phyloP scores from a whole-genome alignment of 2,113 vertebrate species.

The Taxidea taxus region DNA sequence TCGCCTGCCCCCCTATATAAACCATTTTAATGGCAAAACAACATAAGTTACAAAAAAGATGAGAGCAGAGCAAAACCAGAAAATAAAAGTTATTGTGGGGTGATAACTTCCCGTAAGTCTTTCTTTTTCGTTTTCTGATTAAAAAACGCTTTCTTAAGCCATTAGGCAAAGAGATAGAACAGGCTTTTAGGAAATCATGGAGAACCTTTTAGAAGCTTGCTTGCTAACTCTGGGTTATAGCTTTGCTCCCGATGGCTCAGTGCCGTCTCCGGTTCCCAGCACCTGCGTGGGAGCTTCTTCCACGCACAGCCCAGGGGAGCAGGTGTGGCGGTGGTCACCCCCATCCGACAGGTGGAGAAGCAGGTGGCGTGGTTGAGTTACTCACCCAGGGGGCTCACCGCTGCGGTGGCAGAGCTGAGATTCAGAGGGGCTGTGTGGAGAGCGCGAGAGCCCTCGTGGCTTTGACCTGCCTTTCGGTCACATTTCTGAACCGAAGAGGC shows the following conservation, averaged over 20 bases:
- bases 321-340: accelerated
- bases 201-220: not conserved
- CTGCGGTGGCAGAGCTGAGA: not conserved
- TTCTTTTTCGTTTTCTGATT: not conserved
- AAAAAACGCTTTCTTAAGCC: not conserved
- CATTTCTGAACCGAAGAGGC: not conserved
- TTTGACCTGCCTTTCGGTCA: not conserved
- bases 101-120: not conserved
- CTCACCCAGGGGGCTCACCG: not conserved
- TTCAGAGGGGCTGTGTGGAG: no score
- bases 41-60: not conserved
- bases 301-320: not conserved
- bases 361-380: not conserved
- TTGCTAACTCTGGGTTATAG: not conserved
- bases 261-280: not conserved
- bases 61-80: not conserved
- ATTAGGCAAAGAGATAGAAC: not conserved
- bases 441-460: no score
- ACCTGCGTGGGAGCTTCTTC: not conserved
- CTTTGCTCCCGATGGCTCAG: not conserved
- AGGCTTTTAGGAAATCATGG: not conserved
- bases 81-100: not conserved
- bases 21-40: not conserved
- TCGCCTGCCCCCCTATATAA: not conserved
- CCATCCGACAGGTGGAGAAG: not conserved